Evolutionary conservation across 2,888 invertebrate species (phyloP).

Genomic region (Rhagophthalmus giganteus): DNA sequence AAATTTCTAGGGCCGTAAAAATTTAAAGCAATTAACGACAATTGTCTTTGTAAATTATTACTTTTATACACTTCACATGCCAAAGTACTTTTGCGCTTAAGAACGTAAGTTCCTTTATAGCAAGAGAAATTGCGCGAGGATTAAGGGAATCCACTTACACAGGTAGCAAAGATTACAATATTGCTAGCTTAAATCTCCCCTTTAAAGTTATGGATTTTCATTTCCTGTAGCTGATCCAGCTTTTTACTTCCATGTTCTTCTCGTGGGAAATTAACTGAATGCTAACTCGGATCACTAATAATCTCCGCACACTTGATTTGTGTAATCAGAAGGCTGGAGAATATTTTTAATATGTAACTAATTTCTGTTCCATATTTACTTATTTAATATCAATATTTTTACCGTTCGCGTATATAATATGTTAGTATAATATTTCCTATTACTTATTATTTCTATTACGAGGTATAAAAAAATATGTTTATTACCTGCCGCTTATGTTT

Average conservation of each 20-base stretch:
- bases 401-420: too few relatives aligned
- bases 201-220: constrained; percentile 49
- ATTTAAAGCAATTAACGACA: constrained; percentile 15
- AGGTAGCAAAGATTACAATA: constrained; percentile 38
- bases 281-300: constrained; percentile 34
- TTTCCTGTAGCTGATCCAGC: constrained; percentile 47
- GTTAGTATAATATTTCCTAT: too few relatives aligned
- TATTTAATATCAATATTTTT: too few relatives aligned
- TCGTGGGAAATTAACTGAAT: constrained; percentile 48
- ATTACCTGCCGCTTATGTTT: too few relatives aligned
- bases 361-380: too few relatives aligned
- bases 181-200: constrained; percentile 41
- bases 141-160: constrained; percentile 36
- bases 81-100: constrained; percentile 16
- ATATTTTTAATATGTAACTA: too few relatives aligned
- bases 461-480: too few relatives aligned
- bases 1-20: too few relatives aligned
- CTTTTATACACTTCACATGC: constrained; percentile 18
- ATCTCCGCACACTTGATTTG: constrained; percentile 25
- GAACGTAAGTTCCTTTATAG: constrained; percentile 25
- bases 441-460: too few relatives aligned
- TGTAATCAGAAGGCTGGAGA: constrained; percentile 22
- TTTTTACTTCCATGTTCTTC: constrained; percentile 45
- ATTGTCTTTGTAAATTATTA: constrained; percentile 16
- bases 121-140: constrained; percentile 29